phyloP scores from a whole-genome alignment of 2,888 invertebrate genomes.

The Diplolepis rosae region DNA sequence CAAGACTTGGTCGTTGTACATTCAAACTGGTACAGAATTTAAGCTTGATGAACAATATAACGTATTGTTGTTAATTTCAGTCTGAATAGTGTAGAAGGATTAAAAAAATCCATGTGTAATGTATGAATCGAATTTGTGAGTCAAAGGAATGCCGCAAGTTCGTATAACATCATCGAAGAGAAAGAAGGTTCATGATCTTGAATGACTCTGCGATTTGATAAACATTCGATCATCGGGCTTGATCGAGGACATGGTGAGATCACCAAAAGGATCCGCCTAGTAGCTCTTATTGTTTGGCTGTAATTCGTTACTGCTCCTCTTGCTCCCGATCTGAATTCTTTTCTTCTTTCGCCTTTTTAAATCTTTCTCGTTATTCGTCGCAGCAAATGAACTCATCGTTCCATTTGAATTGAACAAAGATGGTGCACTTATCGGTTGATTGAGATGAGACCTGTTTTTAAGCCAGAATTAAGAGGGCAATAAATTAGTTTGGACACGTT shows the following conservation, averaged over 20 bases:
- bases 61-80: not conserved
- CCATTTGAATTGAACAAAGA: conserved; percentile 11
- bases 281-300: conserved; percentile 43
- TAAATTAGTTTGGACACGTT: conserved; percentile 22
- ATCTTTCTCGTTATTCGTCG: conserved; percentile 1
- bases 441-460: conserved; percentile 4
- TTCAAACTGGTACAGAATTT: not conserved
- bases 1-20: not conserved
- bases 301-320: conserved; percentile 44
- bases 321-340: conserved; percentile 36
- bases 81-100: not conserved
- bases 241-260: conserved; percentile 27
- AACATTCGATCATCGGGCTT: conserved; percentile 31
- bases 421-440: not conserved
- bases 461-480: not conserved
- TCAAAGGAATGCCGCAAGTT: conserved; percentile 33
- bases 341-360: conserved; percentile 17
- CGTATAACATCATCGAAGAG: conserved; percentile 15
- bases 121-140: conserved; percentile 17
- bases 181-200: conserved; percentile 32
- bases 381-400: conserved; percentile 29
- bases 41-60: not conserved
- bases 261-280: conserved; percentile 37
- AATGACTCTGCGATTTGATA: conserved; percentile 55
- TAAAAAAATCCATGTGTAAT: not conserved